Evolutionary conservation across 2,888 invertebrate species (phyloP).

Genomic region (Leptinotarsa tumamoca): DNA sequence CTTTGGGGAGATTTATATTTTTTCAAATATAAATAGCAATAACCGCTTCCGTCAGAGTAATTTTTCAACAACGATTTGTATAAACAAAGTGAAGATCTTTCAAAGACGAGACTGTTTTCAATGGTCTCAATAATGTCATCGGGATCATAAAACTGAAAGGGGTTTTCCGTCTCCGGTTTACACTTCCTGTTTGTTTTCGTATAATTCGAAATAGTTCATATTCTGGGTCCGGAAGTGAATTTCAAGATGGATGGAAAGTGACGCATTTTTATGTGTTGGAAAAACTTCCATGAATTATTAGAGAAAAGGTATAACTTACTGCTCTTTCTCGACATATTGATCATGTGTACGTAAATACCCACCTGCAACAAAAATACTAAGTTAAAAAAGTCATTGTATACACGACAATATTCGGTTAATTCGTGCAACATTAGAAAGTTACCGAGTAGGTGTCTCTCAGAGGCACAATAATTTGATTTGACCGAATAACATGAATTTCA

Average conservation of each 20-base stretch:
- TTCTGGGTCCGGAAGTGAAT: not conserved
- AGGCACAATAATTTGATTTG: no score
- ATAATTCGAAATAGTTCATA: not conserved
- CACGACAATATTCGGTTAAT: no score
- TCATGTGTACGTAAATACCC: no score
- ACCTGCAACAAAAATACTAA: no score
- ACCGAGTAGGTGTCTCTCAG: no score
- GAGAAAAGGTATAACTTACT: no score
- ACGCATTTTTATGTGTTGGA: no score
- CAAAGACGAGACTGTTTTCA: not conserved
- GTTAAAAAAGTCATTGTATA: no score
- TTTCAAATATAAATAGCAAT: not conserved
- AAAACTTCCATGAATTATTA: no score
- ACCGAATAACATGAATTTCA: no score
- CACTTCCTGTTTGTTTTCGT: not conserved
- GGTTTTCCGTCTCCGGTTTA: not conserved
- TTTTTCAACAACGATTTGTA: not conserved
- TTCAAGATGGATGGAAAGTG: not conserved
- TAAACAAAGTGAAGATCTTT: not conserved
- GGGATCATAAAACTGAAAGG: not conserved
- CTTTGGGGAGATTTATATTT: not conserved
- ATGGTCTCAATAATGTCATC: slow-evolving; percentile 1
- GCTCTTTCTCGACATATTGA: no score
- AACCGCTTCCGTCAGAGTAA: not conserved
- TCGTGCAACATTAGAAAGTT: no score